A percentile compares a stretch with the other conserved stretches of the same genome.
These are phyloP conservation scores for Chaetogeoica ovagalla DNA, from an alignment of 2,888 invertebrate genomes.

Conservation along the genomic window DNA sequence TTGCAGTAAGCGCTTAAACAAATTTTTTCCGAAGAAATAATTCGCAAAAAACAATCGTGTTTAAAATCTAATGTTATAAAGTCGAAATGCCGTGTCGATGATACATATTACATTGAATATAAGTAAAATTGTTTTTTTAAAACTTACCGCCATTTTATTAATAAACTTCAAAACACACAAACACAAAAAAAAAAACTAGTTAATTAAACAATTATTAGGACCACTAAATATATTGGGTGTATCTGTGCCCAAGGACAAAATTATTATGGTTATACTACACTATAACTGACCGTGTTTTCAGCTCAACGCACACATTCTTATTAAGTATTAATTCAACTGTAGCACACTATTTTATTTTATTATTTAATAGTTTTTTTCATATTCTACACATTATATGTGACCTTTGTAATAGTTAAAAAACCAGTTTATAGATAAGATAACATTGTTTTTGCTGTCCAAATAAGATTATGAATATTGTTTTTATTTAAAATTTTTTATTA, in stretches of 20 bases:
- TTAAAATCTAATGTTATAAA: not conserved
- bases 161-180: not conserved
- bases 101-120: not conserved
- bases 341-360: conserved; percentile 7
- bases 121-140: conserved; percentile 12
- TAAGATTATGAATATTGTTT: not conserved
- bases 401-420: conserved; percentile 11
- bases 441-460: conserved; percentile 1
- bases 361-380: not conserved
- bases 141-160: conserved; percentile 42
- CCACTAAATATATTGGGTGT: not conserved
- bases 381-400: not conserved
- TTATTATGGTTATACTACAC: conserved; percentile 14
- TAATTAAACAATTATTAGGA: conserved; percentile 11
- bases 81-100: not conserved
- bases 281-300: not conserved
- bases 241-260: conserved; percentile 20
- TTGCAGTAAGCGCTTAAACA: not conserved
- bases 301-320: not conserved
- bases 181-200: not conserved
- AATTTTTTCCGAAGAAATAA: not conserved
- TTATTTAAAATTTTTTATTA: not conserved
- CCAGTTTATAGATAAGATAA: conserved; percentile 35
- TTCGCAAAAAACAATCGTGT: not conserved
- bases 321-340: conserved; percentile 7